These are phyloP conservation scores for Hypercompe scribonia DNA, from an alignment of 2,888 invertebrate genomes.

Conservation along the genomic window DNA sequence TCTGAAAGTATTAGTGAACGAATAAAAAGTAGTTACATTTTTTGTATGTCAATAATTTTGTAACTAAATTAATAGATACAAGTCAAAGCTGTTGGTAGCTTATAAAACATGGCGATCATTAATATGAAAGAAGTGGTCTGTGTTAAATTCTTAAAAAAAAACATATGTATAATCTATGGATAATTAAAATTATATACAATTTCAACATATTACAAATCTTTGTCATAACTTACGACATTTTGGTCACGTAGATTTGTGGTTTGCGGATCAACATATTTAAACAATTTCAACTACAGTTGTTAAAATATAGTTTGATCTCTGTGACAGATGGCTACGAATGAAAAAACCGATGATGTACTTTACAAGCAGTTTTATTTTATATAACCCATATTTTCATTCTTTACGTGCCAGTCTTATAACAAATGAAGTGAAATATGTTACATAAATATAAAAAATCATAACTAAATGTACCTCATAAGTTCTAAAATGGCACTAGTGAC, in stretches of 20 bases:
- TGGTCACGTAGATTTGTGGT: slow-evolving; percentile 6
- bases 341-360: no score
- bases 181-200: background rate
- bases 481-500: no score
- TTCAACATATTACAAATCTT: slow-evolving; percentile 9
- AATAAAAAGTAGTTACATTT: no score
- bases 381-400: no score
- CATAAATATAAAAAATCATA: no score
- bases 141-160: slow-evolving; percentile 1
- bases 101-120: no score
- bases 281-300: background rate
- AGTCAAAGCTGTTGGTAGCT: background rate
- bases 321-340: no score
- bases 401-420: no score
- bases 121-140: background rate
- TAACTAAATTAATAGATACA: background rate
- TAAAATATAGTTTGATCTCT: no score
- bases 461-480: no score
- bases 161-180: background rate
- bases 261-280: slow-evolving; percentile 4
- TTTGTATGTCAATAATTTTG: background rate
- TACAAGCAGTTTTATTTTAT: no score
- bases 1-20: background rate
- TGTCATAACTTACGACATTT: slow-evolving; percentile 13
- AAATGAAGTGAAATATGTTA: no score